These are phyloP conservation scores for Gopherus flavomarginatus DNA, from an alignment of 2,113 vertebrate species.

Conservation along the genomic window DNA sequence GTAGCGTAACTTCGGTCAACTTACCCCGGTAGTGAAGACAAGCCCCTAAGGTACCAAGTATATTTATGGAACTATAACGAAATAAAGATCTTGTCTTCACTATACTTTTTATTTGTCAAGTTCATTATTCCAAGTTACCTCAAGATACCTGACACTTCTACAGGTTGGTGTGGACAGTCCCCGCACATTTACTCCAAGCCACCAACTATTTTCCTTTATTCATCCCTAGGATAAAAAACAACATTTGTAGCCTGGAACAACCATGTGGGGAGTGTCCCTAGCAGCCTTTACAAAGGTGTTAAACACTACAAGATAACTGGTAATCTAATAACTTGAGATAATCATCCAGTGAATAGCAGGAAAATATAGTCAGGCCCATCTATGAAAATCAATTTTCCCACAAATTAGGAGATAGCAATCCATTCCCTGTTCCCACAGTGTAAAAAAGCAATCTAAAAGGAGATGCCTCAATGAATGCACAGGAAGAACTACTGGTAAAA, in stretches of 20 bases:
- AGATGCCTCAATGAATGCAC: background rate
- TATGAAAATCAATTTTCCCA: conserved; percentile 5
- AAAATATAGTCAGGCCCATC: background rate
- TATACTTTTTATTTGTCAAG: background rate
- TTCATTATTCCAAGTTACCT: background rate
- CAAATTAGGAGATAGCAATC: conserved; percentile 20
- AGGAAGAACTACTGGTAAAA: conserved; percentile 11
- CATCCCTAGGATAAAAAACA: background rate
- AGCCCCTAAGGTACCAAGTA: background rate
- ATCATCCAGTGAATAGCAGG: background rate
- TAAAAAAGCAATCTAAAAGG: conserved; percentile 7
- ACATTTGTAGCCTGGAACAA: background rate
- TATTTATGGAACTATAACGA: background rate
- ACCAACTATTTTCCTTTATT: background rate
- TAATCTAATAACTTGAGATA: background rate
- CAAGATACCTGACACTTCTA: background rate
- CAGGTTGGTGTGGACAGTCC: background rate
- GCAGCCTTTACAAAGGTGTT: background rate
- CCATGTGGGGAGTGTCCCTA: background rate
- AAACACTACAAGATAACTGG: background rate
- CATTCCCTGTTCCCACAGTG: background rate
- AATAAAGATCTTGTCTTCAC: background rate
- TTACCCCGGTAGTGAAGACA: too few species aligned
- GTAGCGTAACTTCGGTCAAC: too few species aligned
- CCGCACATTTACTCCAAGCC: background rate